Conservation (phyloP, 2,113 vertebrate genomes). For the Heterotis niloticus region DNA sequence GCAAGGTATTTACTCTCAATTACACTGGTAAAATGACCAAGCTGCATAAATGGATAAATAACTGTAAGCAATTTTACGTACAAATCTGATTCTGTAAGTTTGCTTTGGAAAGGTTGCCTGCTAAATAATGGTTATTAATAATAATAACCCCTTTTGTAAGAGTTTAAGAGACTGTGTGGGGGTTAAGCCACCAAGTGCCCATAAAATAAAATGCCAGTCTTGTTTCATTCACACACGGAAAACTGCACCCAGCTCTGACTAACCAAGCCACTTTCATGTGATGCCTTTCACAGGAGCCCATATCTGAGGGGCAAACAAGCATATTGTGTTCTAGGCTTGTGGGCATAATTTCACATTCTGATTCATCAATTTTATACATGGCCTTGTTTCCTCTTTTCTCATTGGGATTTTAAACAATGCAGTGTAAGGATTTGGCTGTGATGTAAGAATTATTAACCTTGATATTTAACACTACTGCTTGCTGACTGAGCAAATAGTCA, state of each 20-base stretch:
- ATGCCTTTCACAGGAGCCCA: background rate
- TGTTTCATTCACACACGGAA: background rate
- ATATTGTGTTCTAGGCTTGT: background rate
- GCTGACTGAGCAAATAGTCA: background rate
- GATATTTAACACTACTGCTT: background rate
- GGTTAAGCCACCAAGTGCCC: too few species aligned
- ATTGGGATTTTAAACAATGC: background rate
- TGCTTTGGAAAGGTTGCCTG: too few species aligned
- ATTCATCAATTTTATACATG: background rate
- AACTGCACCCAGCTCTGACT: background rate
- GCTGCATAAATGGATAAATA: too few species aligned
- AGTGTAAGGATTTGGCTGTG: background rate
- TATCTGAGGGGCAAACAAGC: background rate
- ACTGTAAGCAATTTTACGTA: too few species aligned
- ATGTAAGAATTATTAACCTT: background rate
- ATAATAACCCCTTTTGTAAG: background rate
- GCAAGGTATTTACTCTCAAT: too few species aligned
- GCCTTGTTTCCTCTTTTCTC: background rate
- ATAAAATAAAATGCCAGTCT: too few species aligned
- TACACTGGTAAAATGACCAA: too few species aligned
- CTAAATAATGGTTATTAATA: background rate
- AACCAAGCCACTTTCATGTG: background rate
- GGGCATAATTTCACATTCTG: background rate
- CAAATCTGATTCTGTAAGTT: too few species aligned
- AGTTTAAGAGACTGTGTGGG: background rate